Conservation (phyloP, 1,140 invertebrate genomes). For the Ruditapes philippinarum region DNA sequence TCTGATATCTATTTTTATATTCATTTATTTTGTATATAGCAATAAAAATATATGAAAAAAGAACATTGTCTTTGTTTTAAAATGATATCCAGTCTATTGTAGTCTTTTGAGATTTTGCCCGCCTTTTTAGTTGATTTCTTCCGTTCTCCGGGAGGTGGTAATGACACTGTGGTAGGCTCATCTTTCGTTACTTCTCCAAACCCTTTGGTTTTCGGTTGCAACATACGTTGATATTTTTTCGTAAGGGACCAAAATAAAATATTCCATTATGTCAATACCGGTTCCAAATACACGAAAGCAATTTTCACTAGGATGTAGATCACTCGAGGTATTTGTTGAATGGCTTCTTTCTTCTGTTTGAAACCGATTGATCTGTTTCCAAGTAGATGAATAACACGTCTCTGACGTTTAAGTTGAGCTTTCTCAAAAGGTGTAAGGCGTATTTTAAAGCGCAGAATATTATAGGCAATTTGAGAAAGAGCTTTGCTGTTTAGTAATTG, state of each 20-base stretch:
- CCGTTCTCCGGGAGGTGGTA: too few species aligned
- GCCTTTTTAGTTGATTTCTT: too few species aligned
- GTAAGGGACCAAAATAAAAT: not conserved
- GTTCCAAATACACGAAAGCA: not conserved
- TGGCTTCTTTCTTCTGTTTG: not conserved
- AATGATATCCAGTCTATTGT: too few species aligned
- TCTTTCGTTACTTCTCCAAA: not conserved
- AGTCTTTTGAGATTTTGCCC: too few species aligned
- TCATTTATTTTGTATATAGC: too few species aligned
- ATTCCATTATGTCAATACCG: not conserved
- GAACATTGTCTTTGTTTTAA: too few species aligned
- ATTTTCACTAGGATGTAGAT: not conserved
- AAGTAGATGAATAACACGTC: not conserved
- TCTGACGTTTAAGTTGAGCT: not conserved
- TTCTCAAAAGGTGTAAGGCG: not conserved
- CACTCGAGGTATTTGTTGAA: not conserved
- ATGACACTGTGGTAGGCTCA: too few species aligned
- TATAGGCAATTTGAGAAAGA: not conserved
- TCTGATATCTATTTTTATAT: too few species aligned
- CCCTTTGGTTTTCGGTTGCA: not conserved
- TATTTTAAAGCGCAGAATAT: not conserved
- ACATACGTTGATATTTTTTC: slow-evolving; percentile 1
- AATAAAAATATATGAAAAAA: too few species aligned
- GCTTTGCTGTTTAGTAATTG: not conserved
- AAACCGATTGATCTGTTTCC: not conserved